Conservation (phyloP, 2,888 invertebrate species). For the Volucella zonaria region DNA sequence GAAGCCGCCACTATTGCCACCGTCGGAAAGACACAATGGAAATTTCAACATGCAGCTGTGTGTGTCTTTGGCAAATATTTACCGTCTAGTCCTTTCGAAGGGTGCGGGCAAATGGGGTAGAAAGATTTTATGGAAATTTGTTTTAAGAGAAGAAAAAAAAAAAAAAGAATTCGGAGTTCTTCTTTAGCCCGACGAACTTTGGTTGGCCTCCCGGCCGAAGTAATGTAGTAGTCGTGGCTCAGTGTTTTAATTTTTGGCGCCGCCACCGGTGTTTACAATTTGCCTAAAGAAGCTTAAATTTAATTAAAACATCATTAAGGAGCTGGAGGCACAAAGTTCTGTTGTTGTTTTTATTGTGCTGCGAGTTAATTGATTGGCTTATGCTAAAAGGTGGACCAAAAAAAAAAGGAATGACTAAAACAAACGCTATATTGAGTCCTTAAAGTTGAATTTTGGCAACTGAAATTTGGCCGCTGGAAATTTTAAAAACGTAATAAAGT, state of each 20-base stretch:
- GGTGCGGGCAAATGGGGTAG: slow-evolving; percentile 56
- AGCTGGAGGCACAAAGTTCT: not conserved
- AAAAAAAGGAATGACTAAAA: not conserved
- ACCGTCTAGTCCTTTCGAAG: slow-evolving; percentile 54
- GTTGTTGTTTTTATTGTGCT: slow-evolving; percentile 38
- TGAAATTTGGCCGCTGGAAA: no score
- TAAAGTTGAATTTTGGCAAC: not conserved
- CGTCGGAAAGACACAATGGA: slow-evolving; percentile 53
- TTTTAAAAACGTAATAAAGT: no score
- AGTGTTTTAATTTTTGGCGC: slow-evolving; percentile 70
- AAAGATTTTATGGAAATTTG: slow-evolving; percentile 71
- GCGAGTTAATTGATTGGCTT: slow-evolving; percentile 58
- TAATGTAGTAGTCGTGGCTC: slow-evolving; percentile 35
- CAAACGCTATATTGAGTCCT: not conserved
- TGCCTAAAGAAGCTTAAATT: slow-evolving; percentile 67
- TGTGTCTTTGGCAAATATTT: slow-evolving; percentile 63
- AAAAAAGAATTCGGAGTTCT: slow-evolving; percentile 23
- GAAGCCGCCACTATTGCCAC: slow-evolving; percentile 43
- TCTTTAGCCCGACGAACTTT: slow-evolving; percentile 46
- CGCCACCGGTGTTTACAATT: slow-evolving; percentile 66
- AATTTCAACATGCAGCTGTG: slow-evolving; percentile 63
- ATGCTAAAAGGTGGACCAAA: not conserved
- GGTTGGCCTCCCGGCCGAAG: slow-evolving; percentile 22
- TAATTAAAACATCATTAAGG: slow-evolving; percentile 65
- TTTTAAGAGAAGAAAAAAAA: slow-evolving; percentile 30